phyloP scores from a whole-genome alignment of 2,888 invertebrate species.

The Rhamphomyia laevipes region DNA sequence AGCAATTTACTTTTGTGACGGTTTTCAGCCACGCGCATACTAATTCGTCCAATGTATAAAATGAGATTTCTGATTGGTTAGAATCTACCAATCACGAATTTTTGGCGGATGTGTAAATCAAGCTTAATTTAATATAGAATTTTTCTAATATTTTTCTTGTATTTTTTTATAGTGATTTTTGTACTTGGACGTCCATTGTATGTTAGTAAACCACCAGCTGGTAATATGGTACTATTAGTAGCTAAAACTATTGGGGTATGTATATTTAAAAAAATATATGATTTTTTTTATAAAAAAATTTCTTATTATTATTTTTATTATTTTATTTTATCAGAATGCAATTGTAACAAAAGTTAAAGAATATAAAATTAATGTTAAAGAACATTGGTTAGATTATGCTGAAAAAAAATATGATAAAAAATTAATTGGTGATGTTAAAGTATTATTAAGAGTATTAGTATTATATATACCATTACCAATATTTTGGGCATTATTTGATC shows the following conservation, averaged over 20 bases:
- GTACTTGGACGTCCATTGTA: conserved; percentile 52
- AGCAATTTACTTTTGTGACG: too few relatives aligned
- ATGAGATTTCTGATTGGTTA: too few relatives aligned
- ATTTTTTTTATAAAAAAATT: too few relatives aligned
- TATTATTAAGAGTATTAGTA: conserved; percentile 60
- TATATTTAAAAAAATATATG: too few relatives aligned
- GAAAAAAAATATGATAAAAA: conserved; percentile 54
- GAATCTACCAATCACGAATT: too few relatives aligned
- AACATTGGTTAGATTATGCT: conserved; percentile 84
- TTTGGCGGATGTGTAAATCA: too few relatives aligned
- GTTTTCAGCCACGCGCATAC: too few relatives aligned
- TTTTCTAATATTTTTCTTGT: neutral
- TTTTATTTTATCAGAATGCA: conserved; percentile 38
- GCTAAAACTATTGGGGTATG: conserved; percentile 49
- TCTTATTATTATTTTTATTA: neutral
- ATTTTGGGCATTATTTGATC: conserved; percentile 92
- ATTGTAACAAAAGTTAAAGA: conserved; percentile 33
- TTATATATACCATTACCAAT: conserved; percentile 78
- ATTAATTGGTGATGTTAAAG: conserved; percentile 66
- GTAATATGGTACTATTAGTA: conserved; percentile 56
- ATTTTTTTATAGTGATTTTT: conserved; percentile 52
- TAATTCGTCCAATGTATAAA: too few relatives aligned
- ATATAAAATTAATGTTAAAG: conserved; percentile 40
- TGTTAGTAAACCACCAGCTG: conserved; percentile 51
- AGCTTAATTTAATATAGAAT: too few relatives aligned